Conservation (phyloP, 2,797 vertebrate genomes). For the Pseudochirops corinnae region DNA sequence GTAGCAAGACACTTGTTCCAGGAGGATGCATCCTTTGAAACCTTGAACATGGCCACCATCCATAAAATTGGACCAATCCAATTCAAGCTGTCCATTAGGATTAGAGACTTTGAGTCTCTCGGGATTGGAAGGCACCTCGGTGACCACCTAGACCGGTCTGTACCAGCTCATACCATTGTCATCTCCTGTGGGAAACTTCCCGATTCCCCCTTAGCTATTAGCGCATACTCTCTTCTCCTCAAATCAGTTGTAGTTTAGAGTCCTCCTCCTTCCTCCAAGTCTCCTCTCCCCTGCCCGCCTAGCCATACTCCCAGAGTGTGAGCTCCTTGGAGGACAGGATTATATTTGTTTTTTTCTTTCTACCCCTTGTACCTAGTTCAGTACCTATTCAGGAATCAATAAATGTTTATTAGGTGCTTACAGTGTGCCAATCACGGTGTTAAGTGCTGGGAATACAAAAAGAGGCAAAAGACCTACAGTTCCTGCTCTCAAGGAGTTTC, state of each 20-base stretch:
- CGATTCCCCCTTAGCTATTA: not conserved
- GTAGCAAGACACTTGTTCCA: not conserved
- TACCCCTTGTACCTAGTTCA: not conserved
- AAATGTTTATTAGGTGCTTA: not conserved
- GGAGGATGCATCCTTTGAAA: not conserved
- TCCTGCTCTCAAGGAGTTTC: not conserved
- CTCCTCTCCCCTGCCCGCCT: not conserved
- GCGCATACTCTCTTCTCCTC: not conserved
- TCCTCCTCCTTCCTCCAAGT: not conserved
- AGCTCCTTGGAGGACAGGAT: not conserved
- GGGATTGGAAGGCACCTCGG: not conserved
- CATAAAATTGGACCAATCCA: not conserved
- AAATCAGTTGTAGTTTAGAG: not conserved
- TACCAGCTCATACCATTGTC: not conserved
- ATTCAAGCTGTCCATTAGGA: not conserved
- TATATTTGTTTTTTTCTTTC: not conserved
- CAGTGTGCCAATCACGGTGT: not conserved
- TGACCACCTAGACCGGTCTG: not conserved
- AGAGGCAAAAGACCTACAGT: not conserved
- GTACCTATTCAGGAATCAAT: not conserved
- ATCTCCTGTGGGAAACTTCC: not conserved
- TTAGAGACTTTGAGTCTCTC: not conserved
- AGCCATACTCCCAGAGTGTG: too few relatives aligned
- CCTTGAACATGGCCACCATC: not conserved
- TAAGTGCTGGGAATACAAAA: not conserved